phyloP scores from a whole-genome alignment of 2,797 vertebrate genomes.

The Typhlichthys subterraneus region DNA sequence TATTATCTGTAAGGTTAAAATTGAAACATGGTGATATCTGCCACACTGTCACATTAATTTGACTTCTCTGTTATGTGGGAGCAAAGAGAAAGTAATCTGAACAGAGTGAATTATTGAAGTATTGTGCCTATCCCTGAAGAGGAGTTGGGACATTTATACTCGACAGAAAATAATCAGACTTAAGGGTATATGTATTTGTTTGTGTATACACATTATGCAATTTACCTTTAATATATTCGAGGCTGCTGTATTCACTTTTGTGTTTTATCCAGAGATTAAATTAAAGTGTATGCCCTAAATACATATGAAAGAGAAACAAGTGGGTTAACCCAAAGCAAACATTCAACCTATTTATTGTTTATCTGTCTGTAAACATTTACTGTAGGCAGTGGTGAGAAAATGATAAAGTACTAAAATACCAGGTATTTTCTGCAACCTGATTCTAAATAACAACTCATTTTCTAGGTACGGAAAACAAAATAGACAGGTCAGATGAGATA shows the following conservation, averaged over 20 bases:
- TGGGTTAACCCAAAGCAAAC: slow-evolving; percentile 50
- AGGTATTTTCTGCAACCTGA: too few relatives aligned
- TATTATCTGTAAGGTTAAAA: slow-evolving; percentile 20
- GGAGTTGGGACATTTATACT: slow-evolving; percentile 62
- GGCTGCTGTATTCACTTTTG: slow-evolving; percentile 37
- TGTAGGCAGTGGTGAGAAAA: too few relatives aligned
- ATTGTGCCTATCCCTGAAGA: slow-evolving; percentile 60
- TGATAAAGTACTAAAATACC: too few relatives aligned
- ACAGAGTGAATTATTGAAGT: slow-evolving; percentile 71
- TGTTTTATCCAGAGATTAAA: slow-evolving; percentile 54
- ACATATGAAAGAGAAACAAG: slow-evolving; percentile 57
- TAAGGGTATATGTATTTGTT: slow-evolving; percentile 16
- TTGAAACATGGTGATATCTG: slow-evolving; percentile 32
- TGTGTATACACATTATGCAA: slow-evolving; percentile 9
- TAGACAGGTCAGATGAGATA: too few relatives aligned
- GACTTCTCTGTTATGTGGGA: slow-evolving; percentile 25
- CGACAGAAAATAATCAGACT: slow-evolving; percentile 72
- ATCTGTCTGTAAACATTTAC: neutral
- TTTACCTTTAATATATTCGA: slow-evolving; percentile 23
- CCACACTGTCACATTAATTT: slow-evolving; percentile 24
- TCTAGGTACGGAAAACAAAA: too few relatives aligned
- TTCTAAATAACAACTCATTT: too few relatives aligned
- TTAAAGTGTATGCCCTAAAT: slow-evolving; percentile 36
- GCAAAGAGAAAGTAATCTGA: slow-evolving; percentile 61
- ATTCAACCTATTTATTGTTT: slow-evolving; percentile 51